phyloP scores from a whole-genome alignment of 2,113 vertebrate genomes.

The Ceuthmochares aereus region DNA sequence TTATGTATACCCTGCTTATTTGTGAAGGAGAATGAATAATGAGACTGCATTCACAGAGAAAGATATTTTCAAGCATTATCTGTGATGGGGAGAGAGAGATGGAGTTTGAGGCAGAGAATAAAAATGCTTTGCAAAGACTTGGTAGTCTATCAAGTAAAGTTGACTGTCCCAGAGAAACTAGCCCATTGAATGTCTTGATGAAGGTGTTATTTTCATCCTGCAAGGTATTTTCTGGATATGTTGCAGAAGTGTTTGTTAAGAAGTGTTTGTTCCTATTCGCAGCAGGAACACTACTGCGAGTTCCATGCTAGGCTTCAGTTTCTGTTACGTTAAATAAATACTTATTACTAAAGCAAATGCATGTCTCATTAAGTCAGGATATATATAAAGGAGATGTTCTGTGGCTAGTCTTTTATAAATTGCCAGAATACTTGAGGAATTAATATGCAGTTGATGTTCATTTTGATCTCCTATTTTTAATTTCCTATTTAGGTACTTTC shows the following conservation, averaged over 20 bases:
- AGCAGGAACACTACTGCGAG: neutral
- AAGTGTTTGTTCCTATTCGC: neutral
- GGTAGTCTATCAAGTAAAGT: neutral
- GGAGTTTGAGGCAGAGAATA: neutral
- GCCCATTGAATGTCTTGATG: neutral
- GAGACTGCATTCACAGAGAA: neutral
- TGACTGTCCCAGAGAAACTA: neutral
- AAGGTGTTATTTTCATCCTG: neutral
- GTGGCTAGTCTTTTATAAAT: neutral
- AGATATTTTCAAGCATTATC: neutral
- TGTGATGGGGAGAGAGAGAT: no score
- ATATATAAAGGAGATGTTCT: neutral
- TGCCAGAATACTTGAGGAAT: neutral
- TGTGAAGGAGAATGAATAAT: neutral
- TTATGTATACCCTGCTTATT: neutral
- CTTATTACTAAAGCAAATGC: neutral
- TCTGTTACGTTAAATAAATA: neutral
- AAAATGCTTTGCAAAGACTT: neutral
- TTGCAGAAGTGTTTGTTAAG: neutral
- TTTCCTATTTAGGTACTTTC: neutral
- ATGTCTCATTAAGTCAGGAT: neutral
- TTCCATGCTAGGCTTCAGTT: neutral
- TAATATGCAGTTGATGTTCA: neutral
- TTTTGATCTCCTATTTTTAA: neutral
- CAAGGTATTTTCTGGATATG: neutral